Evolutionary conservation across 2,888 invertebrate genomes (phyloP).

Genomic region (Xiphydria camelus): DNA sequence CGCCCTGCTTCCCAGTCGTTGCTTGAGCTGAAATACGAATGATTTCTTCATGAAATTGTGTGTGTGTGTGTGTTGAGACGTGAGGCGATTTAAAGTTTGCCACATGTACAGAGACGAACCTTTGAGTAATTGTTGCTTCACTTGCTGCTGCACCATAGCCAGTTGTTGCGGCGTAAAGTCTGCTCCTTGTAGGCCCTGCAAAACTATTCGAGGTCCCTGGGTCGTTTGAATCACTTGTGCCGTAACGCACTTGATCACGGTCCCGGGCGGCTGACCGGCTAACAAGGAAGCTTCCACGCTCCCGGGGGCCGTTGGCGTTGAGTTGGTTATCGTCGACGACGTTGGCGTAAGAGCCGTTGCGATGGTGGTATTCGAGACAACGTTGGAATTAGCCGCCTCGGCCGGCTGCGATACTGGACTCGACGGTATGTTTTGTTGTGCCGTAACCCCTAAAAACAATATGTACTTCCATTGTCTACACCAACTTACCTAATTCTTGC

Average conservation of each 20-base stretch:
- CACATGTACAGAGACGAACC: slow-evolving; percentile 62
- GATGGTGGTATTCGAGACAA: slow-evolving; percentile 27
- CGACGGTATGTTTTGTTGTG: slow-evolving; percentile 19
- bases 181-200: slow-evolving; percentile 82
- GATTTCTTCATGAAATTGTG: no score
- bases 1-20: slow-evolving; percentile 81
- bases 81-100: no score
- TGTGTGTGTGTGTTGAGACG: background rate
- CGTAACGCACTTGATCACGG: slow-evolving; percentile 84
- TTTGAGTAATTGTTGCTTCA: slow-evolving; percentile 85
- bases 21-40: slow-evolving; percentile 79
- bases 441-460: slow-evolving; percentile 16
- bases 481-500: no score
- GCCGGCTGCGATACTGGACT: slow-evolving; percentile 33
- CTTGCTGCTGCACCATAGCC: slow-evolving; percentile 83
- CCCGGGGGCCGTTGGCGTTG: slow-evolving; percentile 53
- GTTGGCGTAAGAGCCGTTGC: slow-evolving; percentile 21
- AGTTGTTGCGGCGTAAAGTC: slow-evolving; percentile 82
- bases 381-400: slow-evolving; percentile 28
- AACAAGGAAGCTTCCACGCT: slow-evolving; percentile 73
- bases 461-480: no score
- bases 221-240: slow-evolving; percentile 85
- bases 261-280: slow-evolving; percentile 81
- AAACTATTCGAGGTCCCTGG: slow-evolving; percentile 82
- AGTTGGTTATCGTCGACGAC: slow-evolving; percentile 22